phyloP scores from a whole-genome alignment of 1,140 invertebrate species.

The Diachasmimorpha longicaudata region DNA sequence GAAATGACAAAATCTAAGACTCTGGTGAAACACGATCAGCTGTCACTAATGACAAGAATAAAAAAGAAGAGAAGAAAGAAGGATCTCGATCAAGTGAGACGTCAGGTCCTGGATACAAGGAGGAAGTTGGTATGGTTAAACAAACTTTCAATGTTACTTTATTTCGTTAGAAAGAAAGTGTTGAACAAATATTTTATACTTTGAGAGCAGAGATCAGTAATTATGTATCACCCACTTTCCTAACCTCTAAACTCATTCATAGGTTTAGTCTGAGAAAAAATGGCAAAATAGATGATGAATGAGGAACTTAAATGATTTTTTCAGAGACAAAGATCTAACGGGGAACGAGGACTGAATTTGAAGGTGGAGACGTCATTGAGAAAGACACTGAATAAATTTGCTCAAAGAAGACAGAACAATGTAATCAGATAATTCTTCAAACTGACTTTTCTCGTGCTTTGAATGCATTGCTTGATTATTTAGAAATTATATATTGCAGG shows the following conservation, averaged over 20 bases:
- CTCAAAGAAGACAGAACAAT: not conserved
- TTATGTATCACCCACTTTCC: too few relatives aligned
- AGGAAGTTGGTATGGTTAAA: conserved; percentile 34
- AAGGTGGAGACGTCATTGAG: not conserved
- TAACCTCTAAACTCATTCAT: not conserved
- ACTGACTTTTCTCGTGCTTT: not conserved
- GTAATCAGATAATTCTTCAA: not conserved
- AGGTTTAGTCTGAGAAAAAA: too few relatives aligned
- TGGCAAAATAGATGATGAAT: too few relatives aligned
- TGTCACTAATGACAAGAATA: not conserved
- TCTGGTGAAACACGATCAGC: not conserved
- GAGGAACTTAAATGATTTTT: not conserved
- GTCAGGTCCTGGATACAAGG: conserved; percentile 41
- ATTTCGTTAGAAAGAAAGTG: not conserved
- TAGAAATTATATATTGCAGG: too few relatives aligned
- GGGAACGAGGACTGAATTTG: not conserved
- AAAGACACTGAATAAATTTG: conserved; percentile 5
- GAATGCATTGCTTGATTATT: not conserved
- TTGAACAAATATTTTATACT: not conserved
- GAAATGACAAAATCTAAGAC: not conserved
- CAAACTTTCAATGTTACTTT: not conserved
- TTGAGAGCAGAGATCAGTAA: too few relatives aligned
- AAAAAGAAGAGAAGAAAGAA: conserved; percentile 39
- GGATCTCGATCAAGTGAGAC: conserved; percentile 43
- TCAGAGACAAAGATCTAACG: not conserved